phyloP scores from a whole-genome alignment of 64 coral and sea anemone genomes.

The Porites lutea region DNA sequence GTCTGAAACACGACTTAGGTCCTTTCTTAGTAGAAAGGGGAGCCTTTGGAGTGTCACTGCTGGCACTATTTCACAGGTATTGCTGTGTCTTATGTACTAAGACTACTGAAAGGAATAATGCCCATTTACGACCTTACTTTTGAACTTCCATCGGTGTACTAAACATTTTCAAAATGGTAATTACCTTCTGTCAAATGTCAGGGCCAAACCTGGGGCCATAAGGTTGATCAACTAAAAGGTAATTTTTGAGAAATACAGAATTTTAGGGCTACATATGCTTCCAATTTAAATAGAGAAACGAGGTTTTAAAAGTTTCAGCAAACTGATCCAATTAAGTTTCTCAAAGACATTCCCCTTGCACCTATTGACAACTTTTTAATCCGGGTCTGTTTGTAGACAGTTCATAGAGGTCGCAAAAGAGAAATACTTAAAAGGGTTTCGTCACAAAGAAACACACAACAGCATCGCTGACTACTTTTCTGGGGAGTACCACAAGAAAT shows the following conservation, averaged over 20 bases:
- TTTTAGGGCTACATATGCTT: no score
- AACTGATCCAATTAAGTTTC: neutral
- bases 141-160: no score
- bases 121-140: no score
- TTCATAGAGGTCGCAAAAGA: conserved; percentile 49
- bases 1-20: conserved; percentile 49
- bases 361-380: neutral
- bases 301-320: no score
- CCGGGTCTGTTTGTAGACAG: conserved; percentile 25
- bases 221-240: no score
- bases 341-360: no score
- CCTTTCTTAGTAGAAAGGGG: conserved; percentile 69
- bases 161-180: no score
- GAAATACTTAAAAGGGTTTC: conserved; percentile 20
- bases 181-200: no score
- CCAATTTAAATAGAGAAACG: no score
- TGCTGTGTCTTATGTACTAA: neutral
- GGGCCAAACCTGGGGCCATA: no score
- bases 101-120: neutral
- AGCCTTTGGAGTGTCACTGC: conserved; percentile 40
- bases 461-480: conserved; percentile 59
- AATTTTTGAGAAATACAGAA: no score
- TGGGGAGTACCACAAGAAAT: conserved; percentile 24
- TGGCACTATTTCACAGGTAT: conserved; percentile 63
- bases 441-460: conserved; percentile 34